Conservation (phyloP, 2,797 vertebrate species). For the Luscinia luscinia region DNA sequence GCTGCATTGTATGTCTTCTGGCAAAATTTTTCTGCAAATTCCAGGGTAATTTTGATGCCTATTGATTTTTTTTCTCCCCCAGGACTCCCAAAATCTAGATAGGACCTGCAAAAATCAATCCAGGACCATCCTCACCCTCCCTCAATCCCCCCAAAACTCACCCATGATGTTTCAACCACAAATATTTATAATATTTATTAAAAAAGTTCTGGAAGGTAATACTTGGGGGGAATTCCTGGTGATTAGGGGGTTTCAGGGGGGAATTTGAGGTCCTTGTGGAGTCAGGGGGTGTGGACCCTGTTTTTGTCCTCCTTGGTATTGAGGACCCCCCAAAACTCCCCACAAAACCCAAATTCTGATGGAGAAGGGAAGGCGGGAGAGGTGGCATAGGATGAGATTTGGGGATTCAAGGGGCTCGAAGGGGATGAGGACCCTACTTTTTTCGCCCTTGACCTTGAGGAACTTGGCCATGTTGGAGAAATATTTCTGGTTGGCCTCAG, state of each 20-base stretch:
- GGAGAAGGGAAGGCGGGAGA: background rate
- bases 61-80: background rate
- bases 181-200: background rate
- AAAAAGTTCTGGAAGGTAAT: rapidly evolving
- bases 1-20: background rate
- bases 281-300: rapidly evolving
- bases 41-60: background rate
- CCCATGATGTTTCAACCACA: background rate
- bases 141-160: rapidly evolving
- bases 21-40: background rate
- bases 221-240: background rate
- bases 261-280: rapidly evolving
- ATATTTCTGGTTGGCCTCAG: background rate
- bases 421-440: background rate
- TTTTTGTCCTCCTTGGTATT: background rate
- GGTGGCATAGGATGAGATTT: background rate
- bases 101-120: background rate
- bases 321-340: background rate
- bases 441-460: background rate
- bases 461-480: background rate
- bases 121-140: rapidly evolving
- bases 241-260: rapidly evolving
- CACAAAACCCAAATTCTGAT: background rate
- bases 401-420: rapidly evolving
- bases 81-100: background rate